Evolutionary conservation across 2,797 vertebrate species (phyloP), one percentile per base, ranked within the genome.

Genomic region (Pogoniulus pusillus): DNA sequence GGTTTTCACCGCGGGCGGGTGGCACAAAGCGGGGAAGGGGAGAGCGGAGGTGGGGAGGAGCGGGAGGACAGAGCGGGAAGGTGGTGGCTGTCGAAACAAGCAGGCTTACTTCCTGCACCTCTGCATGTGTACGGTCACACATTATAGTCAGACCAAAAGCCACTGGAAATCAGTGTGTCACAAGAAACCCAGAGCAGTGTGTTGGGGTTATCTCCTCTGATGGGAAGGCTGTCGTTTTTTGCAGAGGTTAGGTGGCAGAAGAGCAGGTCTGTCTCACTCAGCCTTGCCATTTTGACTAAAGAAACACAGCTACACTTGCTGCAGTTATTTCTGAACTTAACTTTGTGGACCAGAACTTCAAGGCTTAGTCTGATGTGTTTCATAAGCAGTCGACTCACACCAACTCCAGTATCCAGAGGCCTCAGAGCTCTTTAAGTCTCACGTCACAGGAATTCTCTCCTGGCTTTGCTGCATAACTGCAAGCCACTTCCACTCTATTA

Each of bases 231-330:
- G 54, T 23, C 23, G 15, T 83, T 72, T 45, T 79, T 89, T 83
- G 35, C 18, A 39, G 86, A 41, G 45, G 64, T 74, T 72, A 55
- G 47, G 64, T 78, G 69, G 12, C 34, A 5, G 30, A 65, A 91
- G 89, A 91, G 82, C 85, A 70, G 85, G 57, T 91, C 76, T 85
- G 73, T 87, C 43, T 92, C 82, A 59, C 68, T 92, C 70, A 73
- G 79, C 55, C 64, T 81, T 89, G 55, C 45, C 34, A 29, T 86
- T 90, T 80, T 24, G 49, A 37, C 4, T 72, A 27, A 87, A 77
- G 62, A 88, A 91, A 94, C 54, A 71, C 18, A 51, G 49, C 70
- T 66, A 32, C 16, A 2, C 83, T 70, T 68, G 19, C 80, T 87
- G 65, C 27, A 71, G 72, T 82, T 82, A 37, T 59, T 90, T 74